A percentile compares a stretch with the other conserved stretches of the same genome.
These are phyloP conservation scores for Nephotettix cincticeps DNA, from an alignment of 1,140 invertebrate species.

Conservation along the genomic window DNA sequence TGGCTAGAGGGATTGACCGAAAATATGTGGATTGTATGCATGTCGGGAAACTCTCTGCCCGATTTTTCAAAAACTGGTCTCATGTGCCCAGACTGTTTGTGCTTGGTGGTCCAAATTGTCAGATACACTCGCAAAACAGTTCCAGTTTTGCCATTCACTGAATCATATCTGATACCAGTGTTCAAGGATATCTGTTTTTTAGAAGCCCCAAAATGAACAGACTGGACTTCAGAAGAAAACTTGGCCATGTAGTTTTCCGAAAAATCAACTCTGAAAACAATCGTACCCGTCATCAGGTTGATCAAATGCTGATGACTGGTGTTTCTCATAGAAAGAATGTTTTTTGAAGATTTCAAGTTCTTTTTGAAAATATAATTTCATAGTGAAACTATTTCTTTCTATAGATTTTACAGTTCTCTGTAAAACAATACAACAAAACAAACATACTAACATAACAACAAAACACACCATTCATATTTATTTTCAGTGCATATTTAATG, in stretches of 20 bases:
- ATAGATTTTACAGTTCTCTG: too few species aligned
- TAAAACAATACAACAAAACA: too few species aligned
- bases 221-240: not conserved
- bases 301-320: not conserved
- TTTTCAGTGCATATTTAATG: too few species aligned
- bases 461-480: too few species aligned
- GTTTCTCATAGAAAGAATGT: not conserved
- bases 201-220: not conserved
- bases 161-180: not conserved
- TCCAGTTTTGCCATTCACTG: not conserved
- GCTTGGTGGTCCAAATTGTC: not conserved
- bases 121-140: not conserved
- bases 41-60: not conserved
- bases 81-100: not conserved
- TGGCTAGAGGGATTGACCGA: not conserved
- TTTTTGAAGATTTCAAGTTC: not conserved
- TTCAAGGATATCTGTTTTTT: not conserved
- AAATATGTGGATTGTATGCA: not conserved
- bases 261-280: constrained; percentile 2
- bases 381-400: too few species aligned
- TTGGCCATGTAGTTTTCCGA: constrained; percentile 12
- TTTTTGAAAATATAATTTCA: too few species aligned
- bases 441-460: too few species aligned
- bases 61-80: not conserved
- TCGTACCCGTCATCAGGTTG: not conserved